Evolutionary conservation across 2,797 vertebrate genomes (phyloP).

Genomic region (Myotis findleyi): DNA sequence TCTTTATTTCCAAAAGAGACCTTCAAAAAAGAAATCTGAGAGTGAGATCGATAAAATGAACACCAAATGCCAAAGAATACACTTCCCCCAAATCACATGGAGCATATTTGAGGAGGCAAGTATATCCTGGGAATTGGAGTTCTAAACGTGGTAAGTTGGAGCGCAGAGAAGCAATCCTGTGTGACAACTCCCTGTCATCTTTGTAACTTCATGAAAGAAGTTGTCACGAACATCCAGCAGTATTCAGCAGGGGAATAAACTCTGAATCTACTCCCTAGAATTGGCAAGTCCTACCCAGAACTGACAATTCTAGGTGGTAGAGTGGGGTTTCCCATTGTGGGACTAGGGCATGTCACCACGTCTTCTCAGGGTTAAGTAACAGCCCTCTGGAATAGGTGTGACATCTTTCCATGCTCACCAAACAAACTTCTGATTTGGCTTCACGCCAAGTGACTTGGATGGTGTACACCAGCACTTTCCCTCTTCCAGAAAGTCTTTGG

Average conservation of each 20-base stretch:
- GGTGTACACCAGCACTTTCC: accelerated
- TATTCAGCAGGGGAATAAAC: background rate
- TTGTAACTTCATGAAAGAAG: background rate
- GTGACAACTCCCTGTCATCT: background rate
- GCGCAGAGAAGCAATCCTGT: background rate
- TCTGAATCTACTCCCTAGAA: background rate
- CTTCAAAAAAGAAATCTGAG: background rate
- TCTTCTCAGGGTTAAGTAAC: background rate
- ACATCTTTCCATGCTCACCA: background rate
- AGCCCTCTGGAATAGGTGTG: background rate
- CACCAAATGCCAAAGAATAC: background rate
- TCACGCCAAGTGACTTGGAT: background rate
- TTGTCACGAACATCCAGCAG: background rate
- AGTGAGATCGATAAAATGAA: background rate
- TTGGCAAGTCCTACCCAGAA: too few relatives aligned
- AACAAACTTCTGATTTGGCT: background rate
- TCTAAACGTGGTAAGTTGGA: background rate
- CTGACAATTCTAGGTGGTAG: background rate
- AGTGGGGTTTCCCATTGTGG: background rate
- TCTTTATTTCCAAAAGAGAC: background rate
- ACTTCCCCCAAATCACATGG: background rate
- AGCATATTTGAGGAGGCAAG: background rate
- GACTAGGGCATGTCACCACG: background rate
- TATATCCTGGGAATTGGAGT: background rate
- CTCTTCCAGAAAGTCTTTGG: background rate